Conservation (phyloP, 2,888 invertebrate genomes). For the Beris morrisii region DNA sequence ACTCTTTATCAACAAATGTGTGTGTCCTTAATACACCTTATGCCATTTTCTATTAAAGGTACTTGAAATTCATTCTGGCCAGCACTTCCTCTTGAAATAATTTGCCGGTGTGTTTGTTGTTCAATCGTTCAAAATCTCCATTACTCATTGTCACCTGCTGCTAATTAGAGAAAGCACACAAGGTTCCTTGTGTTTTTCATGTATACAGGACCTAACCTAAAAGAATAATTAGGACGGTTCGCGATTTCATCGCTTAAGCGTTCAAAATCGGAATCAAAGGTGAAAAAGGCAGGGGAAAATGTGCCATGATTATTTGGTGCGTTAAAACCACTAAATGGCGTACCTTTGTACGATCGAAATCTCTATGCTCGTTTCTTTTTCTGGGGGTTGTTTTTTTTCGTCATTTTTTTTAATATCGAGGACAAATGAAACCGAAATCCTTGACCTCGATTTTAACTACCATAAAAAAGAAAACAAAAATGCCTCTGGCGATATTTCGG, state of each 20-base stretch:
- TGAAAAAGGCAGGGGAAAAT: conserved; percentile 17
- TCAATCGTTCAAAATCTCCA: conserved; percentile 23
- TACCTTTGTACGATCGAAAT: conserved; percentile 18
- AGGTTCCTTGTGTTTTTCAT: conserved; percentile 10
- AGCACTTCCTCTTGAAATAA: conserved; percentile 1
- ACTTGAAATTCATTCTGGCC: too few relatives aligned
- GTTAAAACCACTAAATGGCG: conserved; percentile 24
- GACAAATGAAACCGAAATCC: conserved; percentile 27
- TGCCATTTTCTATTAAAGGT: too few relatives aligned
- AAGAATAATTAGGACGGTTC: conserved; percentile 13
- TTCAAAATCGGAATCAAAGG: conserved; percentile 22
- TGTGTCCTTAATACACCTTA: too few relatives aligned
- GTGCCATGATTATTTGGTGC: conserved; percentile 10
- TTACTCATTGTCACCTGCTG: conserved; percentile 26
- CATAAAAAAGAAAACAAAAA: not conserved
- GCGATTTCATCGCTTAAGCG: conserved; percentile 26
- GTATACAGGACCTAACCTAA: too few relatives aligned
- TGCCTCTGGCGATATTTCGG: not conserved
- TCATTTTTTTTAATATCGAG: conserved; percentile 8
- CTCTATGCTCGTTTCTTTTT: conserved; percentile 3
- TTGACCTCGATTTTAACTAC: conserved; percentile 22
- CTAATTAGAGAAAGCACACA: conserved; percentile 15
- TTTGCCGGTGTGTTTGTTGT: conserved; percentile 7
- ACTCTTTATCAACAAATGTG: too few relatives aligned
- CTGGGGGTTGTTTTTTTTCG: not conserved